Percentiles rank a stretch among this genome's conserved stretches.
phyloP scores from a whole-genome alignment of 30 jellyfish, hydroid and myxozoan genomes.

The Cassiopea xamachana region DNA sequence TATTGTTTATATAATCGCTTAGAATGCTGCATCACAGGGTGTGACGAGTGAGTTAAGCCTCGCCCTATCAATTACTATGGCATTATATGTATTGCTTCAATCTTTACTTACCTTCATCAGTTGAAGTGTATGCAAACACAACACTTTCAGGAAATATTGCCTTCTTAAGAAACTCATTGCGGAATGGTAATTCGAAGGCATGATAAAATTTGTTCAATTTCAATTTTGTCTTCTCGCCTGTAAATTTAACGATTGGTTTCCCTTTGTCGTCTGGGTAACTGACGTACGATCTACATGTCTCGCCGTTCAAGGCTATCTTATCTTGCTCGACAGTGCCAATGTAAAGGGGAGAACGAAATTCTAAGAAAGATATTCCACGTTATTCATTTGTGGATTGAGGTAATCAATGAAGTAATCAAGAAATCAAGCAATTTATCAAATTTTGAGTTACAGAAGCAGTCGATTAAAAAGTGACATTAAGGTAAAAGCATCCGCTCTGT shows the following conservation, averaged over 20 bases:
- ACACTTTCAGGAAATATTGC: not conserved
- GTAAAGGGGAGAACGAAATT: not conserved
- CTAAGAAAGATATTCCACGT: not conserved
- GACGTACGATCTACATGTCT: not conserved
- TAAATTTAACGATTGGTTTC: not conserved
- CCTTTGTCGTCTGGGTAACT: not conserved
- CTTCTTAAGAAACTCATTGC: not conserved
- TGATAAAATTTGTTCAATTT: not conserved
- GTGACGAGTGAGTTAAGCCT: too few relatives aligned
- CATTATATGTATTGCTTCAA: not conserved
- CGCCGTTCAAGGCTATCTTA: not conserved
- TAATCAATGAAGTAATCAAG: not conserved
- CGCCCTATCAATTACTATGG: too few relatives aligned
- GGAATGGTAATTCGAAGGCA: not conserved
- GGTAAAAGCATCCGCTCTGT: too few relatives aligned
- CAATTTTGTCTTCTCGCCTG: not conserved
- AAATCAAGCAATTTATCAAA: not conserved
- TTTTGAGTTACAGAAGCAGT: too few relatives aligned
- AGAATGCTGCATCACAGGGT: too few relatives aligned
- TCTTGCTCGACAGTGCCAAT: not conserved
- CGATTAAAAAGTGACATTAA: too few relatives aligned
- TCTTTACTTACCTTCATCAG: not conserved
- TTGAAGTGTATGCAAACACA: not conserved
- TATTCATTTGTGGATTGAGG: not conserved
- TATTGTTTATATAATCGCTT: too few relatives aligned